Conservation (phyloP, 2,888 invertebrate genomes). For the Trissolcus brochymenae region DNA sequence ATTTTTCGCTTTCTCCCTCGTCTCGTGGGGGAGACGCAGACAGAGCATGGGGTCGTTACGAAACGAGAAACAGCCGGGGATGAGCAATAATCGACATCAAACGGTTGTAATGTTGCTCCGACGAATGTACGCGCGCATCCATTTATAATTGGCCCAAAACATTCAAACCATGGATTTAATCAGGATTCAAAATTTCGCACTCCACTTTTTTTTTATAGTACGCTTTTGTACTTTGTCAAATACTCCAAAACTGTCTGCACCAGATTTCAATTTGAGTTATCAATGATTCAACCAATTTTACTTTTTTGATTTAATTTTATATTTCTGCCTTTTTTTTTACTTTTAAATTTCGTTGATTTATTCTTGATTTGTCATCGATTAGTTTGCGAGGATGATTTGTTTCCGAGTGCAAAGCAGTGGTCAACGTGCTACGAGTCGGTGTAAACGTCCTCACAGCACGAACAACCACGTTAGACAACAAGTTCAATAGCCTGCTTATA, state of each 20-base stretch:
- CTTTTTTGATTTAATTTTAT: too few relatives aligned
- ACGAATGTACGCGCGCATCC: neutral
- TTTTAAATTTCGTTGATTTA: too few relatives aligned
- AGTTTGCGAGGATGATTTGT: neutral
- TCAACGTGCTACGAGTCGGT: neutral
- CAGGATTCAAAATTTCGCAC: too few relatives aligned
- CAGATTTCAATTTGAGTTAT: too few relatives aligned
- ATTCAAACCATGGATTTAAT: neutral
- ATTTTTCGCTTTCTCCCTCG: constrained; percentile 28
- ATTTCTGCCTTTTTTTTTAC: too few relatives aligned
- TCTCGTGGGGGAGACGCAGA: constrained; percentile 9
- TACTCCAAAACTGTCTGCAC: too few relatives aligned
- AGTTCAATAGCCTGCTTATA: neutral
- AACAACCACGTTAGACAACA: constrained; percentile 3
- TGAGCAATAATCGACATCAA: constrained; percentile 25
- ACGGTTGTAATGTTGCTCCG: constrained; percentile 7
- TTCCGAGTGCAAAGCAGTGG: constrained; percentile 5
- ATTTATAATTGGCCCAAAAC: neutral
- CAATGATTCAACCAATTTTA: too few relatives aligned
- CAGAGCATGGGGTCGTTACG: constrained; percentile 18
- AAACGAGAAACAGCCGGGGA: constrained; percentile 10
- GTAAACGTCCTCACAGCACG: too few relatives aligned
- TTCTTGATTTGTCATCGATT: too few relatives aligned
- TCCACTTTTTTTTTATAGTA: too few relatives aligned
- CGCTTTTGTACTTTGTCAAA: too few relatives aligned